These are phyloP conservation scores for Sialia sialis DNA, from an alignment of 2,113 vertebrate species.

Conservation along the genomic window DNA sequence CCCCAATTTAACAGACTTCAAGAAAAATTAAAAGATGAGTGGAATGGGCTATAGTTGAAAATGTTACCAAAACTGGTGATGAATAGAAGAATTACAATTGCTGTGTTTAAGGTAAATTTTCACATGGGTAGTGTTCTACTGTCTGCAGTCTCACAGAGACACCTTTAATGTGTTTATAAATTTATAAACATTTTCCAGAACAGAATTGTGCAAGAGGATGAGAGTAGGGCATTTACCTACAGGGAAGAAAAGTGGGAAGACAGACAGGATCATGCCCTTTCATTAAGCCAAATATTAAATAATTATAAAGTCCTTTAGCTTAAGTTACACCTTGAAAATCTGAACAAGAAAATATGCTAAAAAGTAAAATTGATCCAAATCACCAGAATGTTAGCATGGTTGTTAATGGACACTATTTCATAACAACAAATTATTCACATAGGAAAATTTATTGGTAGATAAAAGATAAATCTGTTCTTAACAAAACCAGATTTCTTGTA, in stretches of 20 bases:
- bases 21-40: neutral
- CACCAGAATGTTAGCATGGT: neutral
- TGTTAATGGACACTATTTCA: neutral
- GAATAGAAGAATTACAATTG: neutral
- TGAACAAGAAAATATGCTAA: neutral
- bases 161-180: neutral
- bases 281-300: neutral
- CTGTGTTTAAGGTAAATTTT: neutral
- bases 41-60: neutral
- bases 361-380: neutral
- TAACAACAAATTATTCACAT: neutral
- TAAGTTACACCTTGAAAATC: neutral
- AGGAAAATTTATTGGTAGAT: neutral
- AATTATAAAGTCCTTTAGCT: neutral
- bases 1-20: neutral
- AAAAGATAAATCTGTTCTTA: neutral
- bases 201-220: neutral
- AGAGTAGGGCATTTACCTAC: neutral
- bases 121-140: neutral
- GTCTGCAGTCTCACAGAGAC: neutral
- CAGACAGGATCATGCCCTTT: neutral
- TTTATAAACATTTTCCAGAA: neutral
- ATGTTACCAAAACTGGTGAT: neutral
- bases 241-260: neutral
- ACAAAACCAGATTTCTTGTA: neutral